phyloP scores from a whole-genome alignment of 2,113 vertebrate genomes.

The human (Homo sapiens) region GRCh38 chr9:12975001-12975500 shows the following conservation, averaged over 20 bases:
- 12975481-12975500: conserved; percentile 1
- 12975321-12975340: not conserved
- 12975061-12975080: not conserved
- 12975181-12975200: not conserved
- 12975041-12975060: conserved; percentile 13
- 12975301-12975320: not conserved
- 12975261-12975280: not conserved
- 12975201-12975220: too few relatives aligned
- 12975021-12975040: not conserved
- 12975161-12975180: not conserved
- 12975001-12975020: conserved; percentile 27
- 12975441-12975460: not conserved
- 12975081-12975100: not conserved
- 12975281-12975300: not conserved
- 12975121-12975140: not conserved
- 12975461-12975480: not conserved
- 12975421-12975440: not conserved
- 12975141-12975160: not conserved
- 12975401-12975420: not conserved
- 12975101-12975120: not conserved
- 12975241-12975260: too few relatives aligned
- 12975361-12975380: not conserved
- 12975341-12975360: not conserved
- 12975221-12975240: too few relatives aligned
- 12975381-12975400: not conserved